Conservation (phyloP, 2,797 vertebrate species). For the Halcyon leucocephala region DNA sequence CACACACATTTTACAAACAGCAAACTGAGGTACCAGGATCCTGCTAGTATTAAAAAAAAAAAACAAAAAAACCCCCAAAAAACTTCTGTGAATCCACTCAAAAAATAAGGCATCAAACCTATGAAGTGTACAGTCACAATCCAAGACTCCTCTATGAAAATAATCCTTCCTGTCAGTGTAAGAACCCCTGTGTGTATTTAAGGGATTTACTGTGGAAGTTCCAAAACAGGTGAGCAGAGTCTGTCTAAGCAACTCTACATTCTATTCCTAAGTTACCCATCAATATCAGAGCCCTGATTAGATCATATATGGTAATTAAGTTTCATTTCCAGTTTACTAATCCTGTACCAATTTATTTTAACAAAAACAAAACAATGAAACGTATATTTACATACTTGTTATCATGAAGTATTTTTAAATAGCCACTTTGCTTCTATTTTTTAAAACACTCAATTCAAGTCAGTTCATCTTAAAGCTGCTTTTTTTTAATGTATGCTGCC, state of each 20-base stretch:
- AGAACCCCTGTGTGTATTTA: background rate
- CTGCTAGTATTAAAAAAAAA: background rate
- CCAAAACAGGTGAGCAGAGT: background rate
- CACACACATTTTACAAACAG: background rate
- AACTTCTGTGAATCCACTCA: background rate
- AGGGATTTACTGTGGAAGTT: background rate
- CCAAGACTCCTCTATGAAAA: background rate
- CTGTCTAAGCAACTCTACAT: background rate
- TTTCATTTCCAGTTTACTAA: background rate
- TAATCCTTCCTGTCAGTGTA: background rate
- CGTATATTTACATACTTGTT: background rate
- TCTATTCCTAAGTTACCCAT: background rate
- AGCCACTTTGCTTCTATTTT: background rate
- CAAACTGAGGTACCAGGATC: background rate
- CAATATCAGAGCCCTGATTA: background rate
- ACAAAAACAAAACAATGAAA: background rate
- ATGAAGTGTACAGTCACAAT: background rate
- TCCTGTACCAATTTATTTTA: background rate
- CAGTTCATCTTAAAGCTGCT: background rate
- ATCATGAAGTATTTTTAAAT: background rate
- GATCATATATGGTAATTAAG: background rate
- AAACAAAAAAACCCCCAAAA: fast-evolving
- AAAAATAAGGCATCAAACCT: background rate
- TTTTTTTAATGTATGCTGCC: background rate
- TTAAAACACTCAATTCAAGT: background rate